Conservation (phyloP, 2,113 vertebrate species). For the Cebidichthys violaceus region DNA sequence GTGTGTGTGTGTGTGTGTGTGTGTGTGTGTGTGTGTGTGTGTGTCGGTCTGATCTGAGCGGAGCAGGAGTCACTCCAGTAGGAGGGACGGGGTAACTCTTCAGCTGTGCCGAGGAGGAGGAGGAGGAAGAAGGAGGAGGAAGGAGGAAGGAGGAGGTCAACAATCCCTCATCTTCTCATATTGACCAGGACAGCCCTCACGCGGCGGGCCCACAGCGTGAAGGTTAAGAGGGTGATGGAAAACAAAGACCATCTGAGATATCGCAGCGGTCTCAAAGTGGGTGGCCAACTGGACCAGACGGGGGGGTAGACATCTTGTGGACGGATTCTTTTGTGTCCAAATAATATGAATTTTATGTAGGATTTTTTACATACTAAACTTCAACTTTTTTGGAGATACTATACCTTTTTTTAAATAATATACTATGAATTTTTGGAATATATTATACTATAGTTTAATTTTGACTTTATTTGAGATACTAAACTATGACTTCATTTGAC, state of each 20-base stretch:
- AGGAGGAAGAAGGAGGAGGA: conserved; percentile 17
- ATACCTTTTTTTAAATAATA: too few relatives aligned
- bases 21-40: conserved; percentile 25
- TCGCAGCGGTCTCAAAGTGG: conserved; percentile 61
- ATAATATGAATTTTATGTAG: too few relatives aligned
- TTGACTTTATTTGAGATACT: too few relatives aligned
- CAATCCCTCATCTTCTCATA: conserved; percentile 51
- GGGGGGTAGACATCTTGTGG: conserved; percentile 38
- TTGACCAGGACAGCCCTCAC: conserved; percentile 43
- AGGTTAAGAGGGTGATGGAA: conserved; percentile 61
- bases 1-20: conserved; percentile 39
- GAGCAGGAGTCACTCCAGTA: conserved; percentile 14
- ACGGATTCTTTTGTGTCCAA: conserved; percentile 29
- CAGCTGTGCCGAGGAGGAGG: conserved; percentile 20
- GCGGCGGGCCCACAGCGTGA: conserved; percentile 11
- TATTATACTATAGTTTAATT: too few relatives aligned
- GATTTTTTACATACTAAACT: too few relatives aligned
- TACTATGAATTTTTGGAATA: too few relatives aligned
- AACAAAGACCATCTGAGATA: conserved; percentile 66
- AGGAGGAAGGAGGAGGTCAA: conserved; percentile 41
- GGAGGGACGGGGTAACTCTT: conserved; percentile 18
- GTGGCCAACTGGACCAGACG: conserved; percentile 53
- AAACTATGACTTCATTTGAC: too few relatives aligned
- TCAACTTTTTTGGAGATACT: too few relatives aligned
- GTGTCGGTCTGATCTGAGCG: conserved; percentile 36